Evolutionary conservation across 2,888 invertebrate species (phyloP).

Genomic region (Chrysotoxum bicinctum): DNA sequence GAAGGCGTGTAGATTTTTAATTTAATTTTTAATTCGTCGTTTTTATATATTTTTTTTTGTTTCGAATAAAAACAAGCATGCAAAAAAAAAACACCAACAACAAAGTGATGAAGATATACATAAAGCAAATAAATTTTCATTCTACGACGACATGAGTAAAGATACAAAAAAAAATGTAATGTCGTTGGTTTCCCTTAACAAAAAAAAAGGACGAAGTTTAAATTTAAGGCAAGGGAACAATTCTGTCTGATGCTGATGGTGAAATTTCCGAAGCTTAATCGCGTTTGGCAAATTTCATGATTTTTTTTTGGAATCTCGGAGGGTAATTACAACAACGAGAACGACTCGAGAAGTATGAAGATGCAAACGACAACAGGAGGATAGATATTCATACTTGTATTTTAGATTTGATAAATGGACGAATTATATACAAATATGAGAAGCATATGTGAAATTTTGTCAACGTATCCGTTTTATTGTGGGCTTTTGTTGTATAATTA

Average conservation of each 20-base stretch:
- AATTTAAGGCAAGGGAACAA: neutral
- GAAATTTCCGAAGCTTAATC: neutral
- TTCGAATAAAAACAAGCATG: neutral
- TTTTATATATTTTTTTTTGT: neutral
- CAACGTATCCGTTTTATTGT: neutral
- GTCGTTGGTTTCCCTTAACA: neutral
- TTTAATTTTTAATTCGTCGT: neutral
- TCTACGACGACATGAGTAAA: neutral
- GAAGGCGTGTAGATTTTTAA: neutral
- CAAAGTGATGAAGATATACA: neutral
- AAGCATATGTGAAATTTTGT: neutral
- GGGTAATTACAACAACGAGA: neutral
- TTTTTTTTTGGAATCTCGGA: neutral
- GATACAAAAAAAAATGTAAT: neutral
- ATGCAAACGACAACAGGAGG: neutral
- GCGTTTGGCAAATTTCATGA: neutral
- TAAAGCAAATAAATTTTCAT: neutral
- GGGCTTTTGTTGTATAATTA: neutral
- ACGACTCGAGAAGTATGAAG: neutral
- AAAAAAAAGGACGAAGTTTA: neutral
- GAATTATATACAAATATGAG: neutral
- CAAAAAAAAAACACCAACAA: neutral
- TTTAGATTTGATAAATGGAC: neutral
- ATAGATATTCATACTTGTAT: neutral
- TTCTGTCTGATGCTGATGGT: neutral